Evolutionary conservation across 2,888 invertebrate species (phyloP).

Genomic region (Hydroisotoma schaefferi): DNA sequence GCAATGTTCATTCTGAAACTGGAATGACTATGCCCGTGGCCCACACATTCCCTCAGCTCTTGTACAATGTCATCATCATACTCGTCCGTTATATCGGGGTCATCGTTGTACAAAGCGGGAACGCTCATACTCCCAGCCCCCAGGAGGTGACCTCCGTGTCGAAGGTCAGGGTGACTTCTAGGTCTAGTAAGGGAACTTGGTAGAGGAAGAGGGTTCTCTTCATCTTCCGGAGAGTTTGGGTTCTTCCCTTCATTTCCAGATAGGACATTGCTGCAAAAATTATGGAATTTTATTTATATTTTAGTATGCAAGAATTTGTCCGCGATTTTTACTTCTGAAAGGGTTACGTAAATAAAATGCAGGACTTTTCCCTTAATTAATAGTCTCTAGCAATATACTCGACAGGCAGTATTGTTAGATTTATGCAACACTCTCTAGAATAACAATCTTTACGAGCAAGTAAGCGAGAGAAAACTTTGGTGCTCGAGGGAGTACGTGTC

Average conservation of each 20-base stretch:
- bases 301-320: too few relatives aligned
- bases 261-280: conserved; percentile 8
- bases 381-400: too few relatives aligned
- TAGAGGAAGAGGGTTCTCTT: conserved; percentile 39
- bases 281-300: too few relatives aligned
- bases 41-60: conserved; percentile 38
- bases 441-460: too few relatives aligned
- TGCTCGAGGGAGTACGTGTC: too few relatives aligned
- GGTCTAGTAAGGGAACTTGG: conserved; percentile 41
- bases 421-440: too few relatives aligned
- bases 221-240: conserved; percentile 29
- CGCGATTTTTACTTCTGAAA: too few relatives aligned
- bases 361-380: too few relatives aligned
- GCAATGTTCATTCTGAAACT: conserved; percentile 39
- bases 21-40: conserved; percentile 29
- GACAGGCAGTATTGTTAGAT: too few relatives aligned
- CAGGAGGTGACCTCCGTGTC: conserved; percentile 22
- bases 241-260: conserved; percentile 9
- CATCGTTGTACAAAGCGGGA: conserved; percentile 41
- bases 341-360: too few relatives aligned
- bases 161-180: conserved; percentile 40
- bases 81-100: conserved; percentile 32
- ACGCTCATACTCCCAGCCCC: conserved; percentile 33
- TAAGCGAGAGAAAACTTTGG: too few relatives aligned
- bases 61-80: conserved; percentile 44